These are phyloP conservation scores for Cololabis saira DNA, from an alignment of 2,113 vertebrate species.

Conservation along the genomic window DNA sequence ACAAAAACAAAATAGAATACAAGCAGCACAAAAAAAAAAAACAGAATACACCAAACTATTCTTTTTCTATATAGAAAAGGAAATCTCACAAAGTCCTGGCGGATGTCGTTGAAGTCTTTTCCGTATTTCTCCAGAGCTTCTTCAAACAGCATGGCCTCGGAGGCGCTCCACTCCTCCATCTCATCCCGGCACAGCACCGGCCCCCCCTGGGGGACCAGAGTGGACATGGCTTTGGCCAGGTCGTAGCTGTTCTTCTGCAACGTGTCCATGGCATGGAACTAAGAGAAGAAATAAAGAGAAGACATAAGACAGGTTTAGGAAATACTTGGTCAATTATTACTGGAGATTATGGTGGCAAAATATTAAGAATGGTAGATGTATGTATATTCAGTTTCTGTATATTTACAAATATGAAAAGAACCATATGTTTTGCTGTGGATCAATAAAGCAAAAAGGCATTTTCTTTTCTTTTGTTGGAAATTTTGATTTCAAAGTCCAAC, in stretches of 20 bases:
- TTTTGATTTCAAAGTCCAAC: too few species aligned
- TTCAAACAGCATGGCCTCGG: constrained; percentile 93
- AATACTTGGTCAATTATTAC: background rate
- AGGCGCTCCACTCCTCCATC: constrained; percentile 97
- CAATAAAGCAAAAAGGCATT: too few species aligned
- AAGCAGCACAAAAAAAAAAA: too few species aligned
- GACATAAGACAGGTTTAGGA: background rate
- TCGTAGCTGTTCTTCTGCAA: constrained; percentile 92
- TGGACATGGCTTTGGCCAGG: constrained; percentile 93
- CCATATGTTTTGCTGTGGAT: too few species aligned
- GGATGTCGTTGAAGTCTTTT: constrained; percentile 94
- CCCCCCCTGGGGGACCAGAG: constrained; percentile 91
- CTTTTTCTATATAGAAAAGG: background rate
- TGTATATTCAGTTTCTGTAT: too few species aligned
- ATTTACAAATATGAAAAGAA: too few species aligned
- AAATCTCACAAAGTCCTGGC: constrained; percentile 91
- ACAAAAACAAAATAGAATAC: too few species aligned
- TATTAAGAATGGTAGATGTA: too few species aligned
- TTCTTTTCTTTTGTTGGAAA: too few species aligned
- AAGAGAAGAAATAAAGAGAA: background rate
- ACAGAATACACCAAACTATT: too few species aligned
- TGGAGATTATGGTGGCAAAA: too few species aligned
- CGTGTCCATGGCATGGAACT: constrained; percentile 96
- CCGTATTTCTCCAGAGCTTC: constrained; percentile 94
- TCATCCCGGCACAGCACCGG: constrained; percentile 92